Conservation (phyloP, 2,797 vertebrate species). For the Carduelis carduelis region DNA sequence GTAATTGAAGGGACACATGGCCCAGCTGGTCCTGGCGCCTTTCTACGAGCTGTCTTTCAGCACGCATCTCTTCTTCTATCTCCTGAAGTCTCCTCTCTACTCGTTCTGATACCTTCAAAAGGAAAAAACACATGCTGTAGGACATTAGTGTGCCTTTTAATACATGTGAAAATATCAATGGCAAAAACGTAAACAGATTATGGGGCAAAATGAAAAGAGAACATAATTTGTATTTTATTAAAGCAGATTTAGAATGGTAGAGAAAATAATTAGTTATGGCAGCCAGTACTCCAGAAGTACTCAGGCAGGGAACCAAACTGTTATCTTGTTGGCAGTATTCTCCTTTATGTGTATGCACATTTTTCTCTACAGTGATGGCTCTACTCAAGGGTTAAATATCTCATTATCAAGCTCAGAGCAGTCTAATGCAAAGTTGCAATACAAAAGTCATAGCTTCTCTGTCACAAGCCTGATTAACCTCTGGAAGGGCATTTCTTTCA, state of each 20-base stretch:
- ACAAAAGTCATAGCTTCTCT: neutral
- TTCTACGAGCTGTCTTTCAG: constrained; percentile 75
- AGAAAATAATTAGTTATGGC: neutral
- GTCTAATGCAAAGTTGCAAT: neutral
- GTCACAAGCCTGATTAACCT: neutral
- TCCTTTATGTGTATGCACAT: neutral
- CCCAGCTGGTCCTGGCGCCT: constrained; percentile 76
- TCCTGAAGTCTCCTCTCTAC: constrained; percentile 88
- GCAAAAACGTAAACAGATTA: neutral
- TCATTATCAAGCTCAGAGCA: neutral
- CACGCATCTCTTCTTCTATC: constrained; percentile 84
- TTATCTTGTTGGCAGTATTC: neutral
- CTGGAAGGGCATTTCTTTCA: neutral
- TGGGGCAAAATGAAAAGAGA: neutral
- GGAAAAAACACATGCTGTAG: neutral
- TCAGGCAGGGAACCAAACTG: neutral
- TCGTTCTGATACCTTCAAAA: constrained; percentile 81
- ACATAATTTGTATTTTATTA: neutral
- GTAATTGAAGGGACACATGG: constrained; percentile 78
- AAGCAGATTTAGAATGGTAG: neutral
- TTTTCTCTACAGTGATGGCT: neutral
- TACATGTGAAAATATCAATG: neutral
- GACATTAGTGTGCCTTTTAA: neutral
- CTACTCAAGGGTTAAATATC: neutral
- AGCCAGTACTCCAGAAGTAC: neutral